Evolutionary conservation across 2,797 vertebrate species (phyloP), one percentile per base, ranked within the genome.

Genomic region (Characodon lateralis): DNA sequence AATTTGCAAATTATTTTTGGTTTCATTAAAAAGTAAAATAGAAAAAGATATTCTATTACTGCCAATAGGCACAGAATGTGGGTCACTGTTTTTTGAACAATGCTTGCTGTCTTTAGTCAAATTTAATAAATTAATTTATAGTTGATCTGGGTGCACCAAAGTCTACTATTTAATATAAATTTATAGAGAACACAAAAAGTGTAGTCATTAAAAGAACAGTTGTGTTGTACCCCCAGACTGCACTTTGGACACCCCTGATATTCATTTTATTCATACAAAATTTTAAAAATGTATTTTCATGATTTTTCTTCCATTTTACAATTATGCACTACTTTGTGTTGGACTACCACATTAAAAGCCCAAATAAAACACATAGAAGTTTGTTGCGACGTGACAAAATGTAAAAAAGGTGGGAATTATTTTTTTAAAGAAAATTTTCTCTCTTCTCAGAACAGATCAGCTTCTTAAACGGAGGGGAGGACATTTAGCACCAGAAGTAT

Each of bases 401-500:
- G 22, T 43, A 8, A 39, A 41, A 66, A 39, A 5, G 6, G 8
- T 31, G 43, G 43, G 41, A 26, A 8, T 28, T 58, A 28, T 31
- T 31, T 46, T 28, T 39, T 46, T 46, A 12, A 39, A 12, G 24
- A 43, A 58, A 6, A 16, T 28, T 73, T 28, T 73, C 41, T 58
- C 81, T 79, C 31, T 61, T 59, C 14, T n/a, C 22, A 20, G 26
- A 71, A 20, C 50, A 79, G 61, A 77, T 77, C 73, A 66, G 74
- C 73, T 72, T 76, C 41, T 72, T 35, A 63, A 43, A 73, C 73
- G 28, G 46, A 72, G 71, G 18, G 76, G 58, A 50, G 78, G 66
- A 20, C 20, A 31, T 20, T 31, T 71, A n/a, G 61, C 28, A 20
- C 8, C 26, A 51, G 31, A 6, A 35, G 35, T 35, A 35, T 35